Base-by-base conservation (phyloP, 1,140 invertebrate species). In the Ceratosolen fusciceps region DNA sequence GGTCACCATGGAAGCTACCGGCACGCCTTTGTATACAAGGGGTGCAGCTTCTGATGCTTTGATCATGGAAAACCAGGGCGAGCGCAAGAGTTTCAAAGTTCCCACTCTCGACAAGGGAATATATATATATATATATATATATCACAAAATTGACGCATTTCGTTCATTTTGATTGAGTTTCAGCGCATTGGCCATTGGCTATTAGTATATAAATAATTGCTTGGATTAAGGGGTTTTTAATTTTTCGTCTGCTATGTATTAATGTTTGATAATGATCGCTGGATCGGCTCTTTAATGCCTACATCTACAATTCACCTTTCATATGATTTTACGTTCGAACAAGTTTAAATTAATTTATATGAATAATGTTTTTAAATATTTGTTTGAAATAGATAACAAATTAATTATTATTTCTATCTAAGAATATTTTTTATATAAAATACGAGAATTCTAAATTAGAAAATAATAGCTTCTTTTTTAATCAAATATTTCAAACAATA, bases 41-140 rank as follows among this genome's bases (percentile, higher is more conserved):
- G 31, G 12, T 4, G 37, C 14, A 1, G 0, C 24, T 24, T 49
- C 12, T 49, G 12, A 0, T 49, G 24, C 67, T 70, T 70, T 70
- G 67, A 70, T 70, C 39, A 43, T 49, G 21, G n/a, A 34, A 29
- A 47, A 47, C 67, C 31, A n/a, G 1, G 12, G 37, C n/a, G 39
- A 26, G n/a, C 16, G 39, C 10, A n/a, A 9, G n/a, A 70, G 39
- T 43, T 70, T 70, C 24, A 47, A 47, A 70, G 39, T 70, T 70
- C n/a, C 39, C 39, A 39, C 67, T 24, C 3, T 43, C 39, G 2
- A 47, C 3, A n/a, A 14, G n/a, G 29, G 34, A n/a, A 39, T 19
- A 31, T n/a, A 67, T 65, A 65, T 34, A 37, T n/a, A n/a, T n/a
- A n/a, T n/a, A n/a, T n/a, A n/a, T n/a, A n/a, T 43, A 12, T 12